Base-by-base conservation (phyloP, 1,140 invertebrate species). In the Stratiolaelaps scimitus region DNA sequence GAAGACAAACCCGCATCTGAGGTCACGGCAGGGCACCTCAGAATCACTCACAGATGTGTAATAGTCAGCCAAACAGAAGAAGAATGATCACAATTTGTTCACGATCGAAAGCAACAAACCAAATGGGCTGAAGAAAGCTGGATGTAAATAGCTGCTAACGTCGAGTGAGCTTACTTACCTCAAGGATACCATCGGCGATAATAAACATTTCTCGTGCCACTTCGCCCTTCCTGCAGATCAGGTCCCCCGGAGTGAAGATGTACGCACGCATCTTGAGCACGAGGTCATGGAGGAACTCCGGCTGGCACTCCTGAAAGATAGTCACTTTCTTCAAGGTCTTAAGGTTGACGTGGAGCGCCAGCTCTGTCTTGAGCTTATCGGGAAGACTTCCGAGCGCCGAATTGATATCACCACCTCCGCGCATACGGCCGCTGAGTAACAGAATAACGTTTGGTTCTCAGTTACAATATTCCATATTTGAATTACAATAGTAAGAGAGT, bases 181-280 rank as follows among this genome's bases (percentile, higher is more conserved):
- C 92, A 28, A 96, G 79, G 69, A 95, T 92, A 7, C 92, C 92
- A 75, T 95, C 92, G 10, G 92, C 92, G 72, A 96, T 95, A 71
- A 97, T 96, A 73, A 96, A 97, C 92, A 97, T 96, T 78, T 97
- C 92, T 70, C 92, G 78, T 0, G 92, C 92, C 15, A 93, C 89
- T 80, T 93, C 85, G 70, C 90, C 92, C 76, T 93, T 91, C 1
- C 92, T 81, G 74, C 92, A 96, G 72, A 96, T 94, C 43, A 92
- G 85, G 76, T 96, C 92, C 26, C 92, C 92, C 0, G 92, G 92
- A 15, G 92, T 95, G 74, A 95, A 96, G 75, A 96, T 96, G 74
- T 92, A 94, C 1, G 91, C 90, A 76, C 89, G 91, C 92, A 97
- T 97, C 77, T 97, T 97, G 44, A 97, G 80, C 23, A 97, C 92